These are phyloP conservation scores for Ardeotis arabs DNA, from an alignment of 2,113 vertebrate genomes.

Conservation along the genomic window DNA sequence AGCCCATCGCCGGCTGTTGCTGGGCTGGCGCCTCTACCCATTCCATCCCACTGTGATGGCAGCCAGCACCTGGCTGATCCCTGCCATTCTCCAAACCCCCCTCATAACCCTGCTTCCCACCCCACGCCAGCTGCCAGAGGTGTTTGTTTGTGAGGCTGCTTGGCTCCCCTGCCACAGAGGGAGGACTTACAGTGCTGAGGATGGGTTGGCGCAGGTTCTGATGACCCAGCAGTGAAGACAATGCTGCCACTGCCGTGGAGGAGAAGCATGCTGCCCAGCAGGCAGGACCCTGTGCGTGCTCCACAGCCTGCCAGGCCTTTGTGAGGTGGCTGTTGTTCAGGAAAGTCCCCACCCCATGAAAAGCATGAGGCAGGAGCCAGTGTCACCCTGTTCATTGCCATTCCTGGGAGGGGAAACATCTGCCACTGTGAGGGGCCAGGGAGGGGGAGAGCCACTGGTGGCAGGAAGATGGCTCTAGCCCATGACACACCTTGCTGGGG, in stretches of 20 bases:
- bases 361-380: neutral
- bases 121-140: accelerated
- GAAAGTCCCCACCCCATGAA: accelerated
- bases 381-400: accelerated
- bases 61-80: neutral
- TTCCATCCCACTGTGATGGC: neutral
- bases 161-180: neutral
- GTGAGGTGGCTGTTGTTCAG: neutral
- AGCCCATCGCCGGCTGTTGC: accelerated
- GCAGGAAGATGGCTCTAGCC: neutral
- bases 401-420: neutral
- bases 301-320: neutral
- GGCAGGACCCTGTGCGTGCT: accelerated
- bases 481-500: neutral
- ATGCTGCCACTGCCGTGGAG: accelerated
- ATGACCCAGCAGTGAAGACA: neutral
- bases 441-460: neutral
- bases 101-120: neutral
- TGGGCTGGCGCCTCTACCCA: neutral
- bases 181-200: neutral
- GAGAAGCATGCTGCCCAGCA: neutral
- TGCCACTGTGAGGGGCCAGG: neutral
- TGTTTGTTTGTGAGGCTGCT: neutral
- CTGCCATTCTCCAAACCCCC: neutral
- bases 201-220: neutral